Conservation (phyloP, 2,888 invertebrate genomes). For the Protodeltote pygarga region DNA sequence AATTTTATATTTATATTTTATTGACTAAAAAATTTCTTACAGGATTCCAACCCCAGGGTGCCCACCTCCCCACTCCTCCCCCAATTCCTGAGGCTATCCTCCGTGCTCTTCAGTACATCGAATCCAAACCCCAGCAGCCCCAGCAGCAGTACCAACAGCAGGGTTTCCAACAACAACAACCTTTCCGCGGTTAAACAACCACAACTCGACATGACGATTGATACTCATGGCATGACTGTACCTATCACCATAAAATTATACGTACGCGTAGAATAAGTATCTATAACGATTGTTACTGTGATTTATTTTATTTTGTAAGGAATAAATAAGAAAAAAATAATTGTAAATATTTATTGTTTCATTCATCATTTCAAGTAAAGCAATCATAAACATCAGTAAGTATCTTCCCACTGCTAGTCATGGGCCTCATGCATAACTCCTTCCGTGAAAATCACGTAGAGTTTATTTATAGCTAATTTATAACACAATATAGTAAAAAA, state of each 20-base stretch:
- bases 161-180: slow-evolving; percentile 13
- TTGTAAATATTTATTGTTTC: slow-evolving; percentile 14
- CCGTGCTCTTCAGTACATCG: slow-evolving; percentile 81
- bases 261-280: slow-evolving; percentile 55
- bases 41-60: slow-evolving; percentile 88
- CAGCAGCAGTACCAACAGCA: slow-evolving; percentile 50
- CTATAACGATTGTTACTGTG: slow-evolving; percentile 76
- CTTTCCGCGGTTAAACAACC: slow-evolving; percentile 69
- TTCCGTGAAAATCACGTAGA: too few relatives aligned
- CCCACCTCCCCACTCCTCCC: slow-evolving; percentile 88
- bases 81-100: slow-evolving; percentile 88
- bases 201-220: slow-evolving; percentile 21
- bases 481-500: too few relatives aligned
- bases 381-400: too few relatives aligned
- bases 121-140: slow-evolving; percentile 60
- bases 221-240: slow-evolving; percentile 48
- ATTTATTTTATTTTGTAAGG: slow-evolving; percentile 73
- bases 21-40: slow-evolving; percentile 32
- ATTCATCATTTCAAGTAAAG: neutral
- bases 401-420: too few relatives aligned
- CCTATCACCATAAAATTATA: slow-evolving; percentile 52
- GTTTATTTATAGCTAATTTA: too few relatives aligned
- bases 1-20: neutral
- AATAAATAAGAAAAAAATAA: slow-evolving; percentile 50
- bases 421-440: too few relatives aligned